These are phyloP conservation scores for Boloria euphrosyne DNA, from an alignment of 2,888 invertebrate species.

Conservation along the genomic window DNA sequence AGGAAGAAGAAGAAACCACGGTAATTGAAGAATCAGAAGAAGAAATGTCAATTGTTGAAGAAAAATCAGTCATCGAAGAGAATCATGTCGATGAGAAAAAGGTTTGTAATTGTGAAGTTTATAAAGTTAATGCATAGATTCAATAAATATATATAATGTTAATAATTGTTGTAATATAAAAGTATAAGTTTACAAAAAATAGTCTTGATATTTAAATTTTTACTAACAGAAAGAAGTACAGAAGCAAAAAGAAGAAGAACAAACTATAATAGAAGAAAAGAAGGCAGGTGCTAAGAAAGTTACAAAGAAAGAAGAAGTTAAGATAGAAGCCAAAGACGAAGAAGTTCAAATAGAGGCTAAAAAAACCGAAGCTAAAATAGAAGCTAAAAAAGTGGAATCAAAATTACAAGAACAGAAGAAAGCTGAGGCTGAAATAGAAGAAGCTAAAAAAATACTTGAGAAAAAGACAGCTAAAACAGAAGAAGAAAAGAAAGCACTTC, in stretches of 20 bases:
- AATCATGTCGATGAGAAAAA: constrained; percentile 78
- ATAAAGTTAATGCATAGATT: neutral
- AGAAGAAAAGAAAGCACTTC: constrained; percentile 75
- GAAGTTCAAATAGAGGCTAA: constrained; percentile 57
- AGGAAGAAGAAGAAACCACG: constrained; percentile 67
- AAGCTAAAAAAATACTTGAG: constrained; percentile 72
- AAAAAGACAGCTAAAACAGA: constrained; percentile 77
- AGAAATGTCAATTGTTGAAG: constrained; percentile 77
- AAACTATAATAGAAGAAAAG: constrained; percentile 48
- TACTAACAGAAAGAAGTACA: constrained; percentile 37
- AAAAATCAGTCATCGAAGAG: constrained; percentile 76
- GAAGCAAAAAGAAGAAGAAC: constrained; percentile 38
- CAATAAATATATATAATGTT: neutral
- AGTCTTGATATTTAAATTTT: neutral
- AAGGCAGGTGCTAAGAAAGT: constrained; percentile 57
- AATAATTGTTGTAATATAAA: neutral
- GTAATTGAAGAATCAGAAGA: constrained; percentile 77
- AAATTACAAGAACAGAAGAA: constrained; percentile 67
- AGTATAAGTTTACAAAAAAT: neutral
- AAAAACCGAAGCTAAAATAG: constrained; percentile 56
- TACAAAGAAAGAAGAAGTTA: constrained; percentile 67
- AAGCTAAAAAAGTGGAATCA: constrained; percentile 62
- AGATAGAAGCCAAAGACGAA: constrained; percentile 54
- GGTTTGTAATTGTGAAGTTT: constrained; percentile 50
- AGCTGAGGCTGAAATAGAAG: constrained; percentile 71